A percentile compares a stretch with the other conserved stretches of the same genome.
These are phyloP conservation scores for Uria aalge DNA, from an alignment of 2,113 vertebrate genomes.

Conservation along the genomic window DNA sequence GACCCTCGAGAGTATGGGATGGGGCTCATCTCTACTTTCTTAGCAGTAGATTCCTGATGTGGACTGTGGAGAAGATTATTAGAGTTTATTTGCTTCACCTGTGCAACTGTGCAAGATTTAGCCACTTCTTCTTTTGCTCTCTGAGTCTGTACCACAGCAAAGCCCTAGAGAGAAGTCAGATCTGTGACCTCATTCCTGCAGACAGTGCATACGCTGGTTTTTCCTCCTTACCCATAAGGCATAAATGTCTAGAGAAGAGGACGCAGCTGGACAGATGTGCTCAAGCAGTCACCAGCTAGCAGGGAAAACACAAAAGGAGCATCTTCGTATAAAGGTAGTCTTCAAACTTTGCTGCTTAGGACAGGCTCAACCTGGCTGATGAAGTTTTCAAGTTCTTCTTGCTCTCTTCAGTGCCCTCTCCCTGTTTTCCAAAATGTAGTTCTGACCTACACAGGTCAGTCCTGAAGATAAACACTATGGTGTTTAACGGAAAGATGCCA, in stretches of 20 bases:
- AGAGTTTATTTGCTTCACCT: not conserved
- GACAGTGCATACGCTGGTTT: rapidly evolving
- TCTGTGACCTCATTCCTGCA: not conserved
- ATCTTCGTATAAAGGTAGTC: not conserved
- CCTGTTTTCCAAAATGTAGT: not conserved
- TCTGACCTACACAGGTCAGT: not conserved
- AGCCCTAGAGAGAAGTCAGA: not conserved
- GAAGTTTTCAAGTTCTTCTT: not conserved
- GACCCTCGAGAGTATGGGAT: not conserved
- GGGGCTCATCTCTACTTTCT: not conserved
- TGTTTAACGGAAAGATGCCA: not conserved
- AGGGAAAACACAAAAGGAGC: not conserved
- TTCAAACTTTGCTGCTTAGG: not conserved
- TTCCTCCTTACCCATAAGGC: not conserved
- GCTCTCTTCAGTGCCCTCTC: not conserved
- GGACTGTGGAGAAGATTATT: not conserved
- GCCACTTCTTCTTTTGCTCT: not conserved
- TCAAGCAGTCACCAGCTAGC: not conserved
- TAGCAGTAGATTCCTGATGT: not conserved
- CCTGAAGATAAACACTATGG: not conserved
- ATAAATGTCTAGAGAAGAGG: not conserved
- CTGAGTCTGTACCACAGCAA: rapidly evolving
- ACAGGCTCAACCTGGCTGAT: not conserved
- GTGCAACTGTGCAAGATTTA: not conserved
- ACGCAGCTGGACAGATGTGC: not conserved